Evolutionary conservation across 2,113 vertebrate species (phyloP).

Genomic region (Cavia porcellus): DNA sequence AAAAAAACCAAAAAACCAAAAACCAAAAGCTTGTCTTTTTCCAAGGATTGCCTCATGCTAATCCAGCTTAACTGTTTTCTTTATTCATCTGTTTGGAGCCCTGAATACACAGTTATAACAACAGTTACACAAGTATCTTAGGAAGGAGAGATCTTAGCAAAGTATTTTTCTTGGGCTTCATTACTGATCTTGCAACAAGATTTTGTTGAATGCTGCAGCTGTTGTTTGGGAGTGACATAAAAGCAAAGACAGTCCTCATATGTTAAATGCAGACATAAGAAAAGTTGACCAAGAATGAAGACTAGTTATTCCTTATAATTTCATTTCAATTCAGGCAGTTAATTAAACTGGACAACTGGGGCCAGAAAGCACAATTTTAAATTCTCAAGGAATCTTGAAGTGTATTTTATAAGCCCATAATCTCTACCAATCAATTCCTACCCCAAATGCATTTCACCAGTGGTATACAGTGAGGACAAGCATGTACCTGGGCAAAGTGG

Average conservation of each 20-base stretch:
- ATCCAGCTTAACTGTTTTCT: neutral
- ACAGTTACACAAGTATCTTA: neutral
- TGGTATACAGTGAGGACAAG: neutral
- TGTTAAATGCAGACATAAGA: conserved; percentile 27
- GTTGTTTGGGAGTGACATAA: neutral
- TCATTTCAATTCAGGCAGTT: conserved; percentile 4
- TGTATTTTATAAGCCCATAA: neutral
- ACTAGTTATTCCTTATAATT: neutral
- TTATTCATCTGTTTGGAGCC: neutral
- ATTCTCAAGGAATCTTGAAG: conserved; percentile 46
- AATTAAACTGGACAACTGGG: neutral
- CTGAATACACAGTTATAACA: neutral
- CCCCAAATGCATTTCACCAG: neutral
- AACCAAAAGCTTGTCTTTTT: neutral
- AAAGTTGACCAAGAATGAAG: neutral
- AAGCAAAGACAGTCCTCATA: neutral
- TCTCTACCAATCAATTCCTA: neutral
- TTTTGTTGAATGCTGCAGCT: neutral
- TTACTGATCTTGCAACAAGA: conserved; percentile 9
- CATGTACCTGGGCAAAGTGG: neutral
- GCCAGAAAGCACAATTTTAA: conserved; percentile 35
- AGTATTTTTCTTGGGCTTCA: conserved; percentile 24
- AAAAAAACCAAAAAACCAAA: too few species aligned
- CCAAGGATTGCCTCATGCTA: neutral
- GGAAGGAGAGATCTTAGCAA: neutral